Conservation (phyloP, 2,797 vertebrate genomes). For the Bovichtus diacanthus region DNA sequence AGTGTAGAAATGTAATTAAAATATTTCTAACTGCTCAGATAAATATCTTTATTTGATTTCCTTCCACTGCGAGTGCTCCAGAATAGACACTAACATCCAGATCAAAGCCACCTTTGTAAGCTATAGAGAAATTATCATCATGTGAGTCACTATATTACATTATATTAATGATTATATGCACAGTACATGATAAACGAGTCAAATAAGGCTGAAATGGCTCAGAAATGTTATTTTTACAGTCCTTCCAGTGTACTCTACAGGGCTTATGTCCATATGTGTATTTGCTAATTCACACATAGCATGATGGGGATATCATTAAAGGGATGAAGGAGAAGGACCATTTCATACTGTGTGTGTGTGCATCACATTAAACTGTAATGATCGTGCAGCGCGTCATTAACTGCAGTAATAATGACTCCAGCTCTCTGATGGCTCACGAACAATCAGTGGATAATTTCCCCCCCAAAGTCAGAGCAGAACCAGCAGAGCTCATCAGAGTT, state of each 20-base stretch:
- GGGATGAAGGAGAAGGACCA: neutral
- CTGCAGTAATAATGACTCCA: constrained; percentile 26
- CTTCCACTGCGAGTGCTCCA: neutral
- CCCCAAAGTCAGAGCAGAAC: neutral
- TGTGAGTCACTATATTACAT: neutral
- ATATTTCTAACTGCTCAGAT: neutral
- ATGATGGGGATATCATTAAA: neutral
- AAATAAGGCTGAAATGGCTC: neutral
- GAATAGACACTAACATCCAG: neutral
- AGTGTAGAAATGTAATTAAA: neutral
- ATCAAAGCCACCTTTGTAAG: neutral
- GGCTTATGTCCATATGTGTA: neutral
- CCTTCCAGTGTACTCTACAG: neutral
- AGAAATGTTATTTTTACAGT: neutral
- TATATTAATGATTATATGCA: neutral
- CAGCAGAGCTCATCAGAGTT: constrained; percentile 47
- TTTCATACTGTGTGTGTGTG: neutral
- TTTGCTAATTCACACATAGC: neutral
- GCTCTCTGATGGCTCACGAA: constrained; percentile 20
- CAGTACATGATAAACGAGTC: neutral
- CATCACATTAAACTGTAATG: constrained; percentile 34
- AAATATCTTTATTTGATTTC: neutral
- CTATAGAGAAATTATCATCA: neutral
- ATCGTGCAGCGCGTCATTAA: constrained; percentile 32
- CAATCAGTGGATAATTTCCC: constrained; percentile 26